Percentiles rank a stretch among this genome's conserved stretches.
phyloP scores from a whole-genome alignment of 2,797 vertebrate species.

The Myripristis jacobus region DNA sequence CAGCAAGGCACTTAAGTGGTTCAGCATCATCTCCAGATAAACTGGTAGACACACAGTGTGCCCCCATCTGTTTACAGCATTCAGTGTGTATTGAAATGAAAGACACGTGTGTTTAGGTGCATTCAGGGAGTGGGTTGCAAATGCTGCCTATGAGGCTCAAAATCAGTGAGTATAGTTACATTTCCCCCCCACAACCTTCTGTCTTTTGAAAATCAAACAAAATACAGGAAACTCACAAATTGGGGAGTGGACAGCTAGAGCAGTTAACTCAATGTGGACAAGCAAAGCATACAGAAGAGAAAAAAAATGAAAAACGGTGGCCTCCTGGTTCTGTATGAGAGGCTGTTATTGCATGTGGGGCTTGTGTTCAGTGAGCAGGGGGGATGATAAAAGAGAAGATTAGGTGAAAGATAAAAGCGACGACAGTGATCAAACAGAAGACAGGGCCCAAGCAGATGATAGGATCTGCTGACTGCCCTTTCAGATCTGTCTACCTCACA shows the following conservation, averaged over 20 bases:
- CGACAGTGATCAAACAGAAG: constrained; percentile 11
- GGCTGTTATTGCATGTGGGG: constrained; percentile 46
- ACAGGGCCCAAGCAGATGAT: constrained; percentile 4
- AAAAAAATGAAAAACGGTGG: constrained; percentile 58
- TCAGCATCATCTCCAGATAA: neutral
- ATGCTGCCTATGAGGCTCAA: constrained; percentile 29
- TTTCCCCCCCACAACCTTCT: neutral
- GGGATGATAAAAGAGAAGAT: constrained; percentile 45
- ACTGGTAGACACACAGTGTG: constrained; percentile 2
- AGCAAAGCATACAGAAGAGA: constrained; percentile 50
- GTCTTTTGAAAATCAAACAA: constrained; percentile 50
- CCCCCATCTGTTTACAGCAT: constrained; percentile 4
- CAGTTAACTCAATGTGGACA: constrained; percentile 49
- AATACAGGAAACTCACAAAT: constrained; percentile 31
- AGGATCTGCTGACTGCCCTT: constrained; percentile 7
- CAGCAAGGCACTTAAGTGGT: constrained; percentile 34
- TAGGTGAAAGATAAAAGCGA: constrained; percentile 14
- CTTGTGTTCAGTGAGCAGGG: constrained; percentile 59
- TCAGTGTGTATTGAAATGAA: constrained; percentile 76
- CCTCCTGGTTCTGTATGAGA: constrained; percentile 53
- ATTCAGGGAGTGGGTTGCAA: constrained; percentile 14
- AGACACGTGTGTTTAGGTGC: constrained; percentile 47
- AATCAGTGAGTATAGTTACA: constrained; percentile 14
- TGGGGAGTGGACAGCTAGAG: constrained; percentile 9
- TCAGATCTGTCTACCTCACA: constrained; percentile 28